Evolutionary conservation across 2,797 vertebrate species (phyloP).

Genomic region (Parauchenoglanis ngamensis): DNA sequence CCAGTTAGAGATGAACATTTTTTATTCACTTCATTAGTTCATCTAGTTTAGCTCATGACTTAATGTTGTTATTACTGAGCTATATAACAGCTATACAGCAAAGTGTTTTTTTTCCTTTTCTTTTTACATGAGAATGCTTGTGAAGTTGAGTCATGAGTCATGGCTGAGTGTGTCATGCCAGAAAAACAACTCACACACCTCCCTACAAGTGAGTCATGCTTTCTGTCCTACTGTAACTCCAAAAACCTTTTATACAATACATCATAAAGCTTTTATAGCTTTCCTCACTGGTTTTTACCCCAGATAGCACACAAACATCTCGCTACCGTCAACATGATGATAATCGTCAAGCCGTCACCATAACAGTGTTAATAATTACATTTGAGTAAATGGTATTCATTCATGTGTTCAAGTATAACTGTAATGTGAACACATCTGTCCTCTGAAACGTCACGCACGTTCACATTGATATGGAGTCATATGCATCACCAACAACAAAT

Average conservation of each 20-base stretch:
- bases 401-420: too few species aligned
- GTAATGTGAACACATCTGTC: too few species aligned
- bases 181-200: slow-evolving; percentile 2
- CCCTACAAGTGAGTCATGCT: background rate
- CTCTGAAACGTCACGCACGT: too few species aligned
- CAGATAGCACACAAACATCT: background rate
- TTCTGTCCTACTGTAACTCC: slow-evolving; percentile 5
- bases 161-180: background rate
- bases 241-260: background rate
- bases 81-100: background rate
- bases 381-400: background rate
- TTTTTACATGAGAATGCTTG: background rate
- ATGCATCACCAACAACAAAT: too few species aligned
- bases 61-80: background rate
- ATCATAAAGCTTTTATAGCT: slow-evolving; percentile 14
- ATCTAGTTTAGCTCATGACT: background rate
- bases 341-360: background rate
- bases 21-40: background rate
- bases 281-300: background rate
- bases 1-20: background rate
- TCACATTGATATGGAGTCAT: too few species aligned
- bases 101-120: background rate
- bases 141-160: slow-evolving; percentile 10
- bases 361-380: background rate
- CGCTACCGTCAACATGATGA: background rate